These are phyloP conservation scores for Enteromius thamalakanensis DNA, from an alignment of 2,797 vertebrate genomes.

Conservation along the genomic window DNA sequence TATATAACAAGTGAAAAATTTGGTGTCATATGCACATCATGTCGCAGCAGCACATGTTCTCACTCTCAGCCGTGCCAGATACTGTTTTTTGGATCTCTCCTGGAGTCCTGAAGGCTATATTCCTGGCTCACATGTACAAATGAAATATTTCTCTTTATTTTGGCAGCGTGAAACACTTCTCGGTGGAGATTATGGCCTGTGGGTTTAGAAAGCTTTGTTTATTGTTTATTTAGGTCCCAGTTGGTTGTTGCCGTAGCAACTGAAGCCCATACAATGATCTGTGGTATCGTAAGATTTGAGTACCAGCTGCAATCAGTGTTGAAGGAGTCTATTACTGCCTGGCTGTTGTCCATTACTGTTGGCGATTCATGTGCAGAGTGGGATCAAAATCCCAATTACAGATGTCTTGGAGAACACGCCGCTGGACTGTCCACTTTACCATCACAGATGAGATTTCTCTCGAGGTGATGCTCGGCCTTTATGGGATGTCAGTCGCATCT, in stretches of 20 bases:
- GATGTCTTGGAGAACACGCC: constrained; percentile 8
- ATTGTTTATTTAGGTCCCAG: constrained; percentile 47
- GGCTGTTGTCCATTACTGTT: constrained; percentile 40
- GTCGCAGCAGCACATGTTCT: not conserved
- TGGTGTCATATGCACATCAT: not conserved
- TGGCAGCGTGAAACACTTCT: constrained; percentile 11
- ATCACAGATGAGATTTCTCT: constrained; percentile 30
- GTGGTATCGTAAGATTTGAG: constrained; percentile 22
- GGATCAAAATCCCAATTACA: constrained; percentile 46
- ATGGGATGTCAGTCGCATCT: constrained; percentile 10
- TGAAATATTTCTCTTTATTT: constrained; percentile 37
- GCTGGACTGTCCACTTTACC: constrained; percentile 7
- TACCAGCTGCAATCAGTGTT: constrained; percentile 42
- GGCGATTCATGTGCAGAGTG: constrained; percentile 28
- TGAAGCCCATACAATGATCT: constrained; percentile 23
- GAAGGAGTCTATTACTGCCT: constrained; percentile 39
- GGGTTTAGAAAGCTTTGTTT: constrained; percentile 35
- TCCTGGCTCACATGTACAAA: constrained; percentile 6
- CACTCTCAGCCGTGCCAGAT: not conserved
- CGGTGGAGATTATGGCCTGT: constrained; percentile 19
- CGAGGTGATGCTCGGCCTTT: constrained; percentile 12
- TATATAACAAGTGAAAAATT: not conserved
- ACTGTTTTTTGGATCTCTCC: not conserved
- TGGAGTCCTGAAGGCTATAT: not conserved
- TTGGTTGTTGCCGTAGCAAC: constrained; percentile 49